phyloP scores from a whole-genome alignment of 2,797 vertebrate species.

The Botia kubotai region DNA sequence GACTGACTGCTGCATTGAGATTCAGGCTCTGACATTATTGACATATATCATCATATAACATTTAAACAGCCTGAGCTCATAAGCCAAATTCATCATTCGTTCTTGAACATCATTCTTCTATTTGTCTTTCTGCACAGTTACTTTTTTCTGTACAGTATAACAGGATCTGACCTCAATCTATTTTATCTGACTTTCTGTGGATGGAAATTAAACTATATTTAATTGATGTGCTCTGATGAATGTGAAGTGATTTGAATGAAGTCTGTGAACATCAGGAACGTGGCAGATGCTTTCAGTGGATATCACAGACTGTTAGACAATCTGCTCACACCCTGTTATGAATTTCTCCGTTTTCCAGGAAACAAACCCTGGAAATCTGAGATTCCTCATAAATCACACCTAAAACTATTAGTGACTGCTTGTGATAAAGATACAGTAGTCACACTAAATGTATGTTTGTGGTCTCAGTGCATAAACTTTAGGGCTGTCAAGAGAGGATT shows the following conservation, averaged over 20 bases:
- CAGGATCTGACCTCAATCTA: conserved; percentile 30
- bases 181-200: conserved; percentile 26
- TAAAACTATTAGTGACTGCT: not conserved
- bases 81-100: not conserved
- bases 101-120: conserved; percentile 26
- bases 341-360: not conserved
- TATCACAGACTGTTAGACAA: not conserved
- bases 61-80: conserved; percentile 31
- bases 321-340: not conserved
- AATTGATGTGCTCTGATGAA: conserved; percentile 22
- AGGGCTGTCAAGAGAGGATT: not conserved
- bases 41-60: conserved; percentile 19
- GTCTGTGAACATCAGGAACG: conserved; percentile 12
- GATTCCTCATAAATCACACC: not conserved
- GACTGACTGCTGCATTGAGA: conserved; percentile 5
- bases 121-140: conserved; percentile 26
- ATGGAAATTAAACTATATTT: conserved; percentile 25
- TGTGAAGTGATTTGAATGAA: conserved; percentile 2
- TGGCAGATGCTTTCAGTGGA: conserved; percentile 20
- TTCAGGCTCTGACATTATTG: conserved; percentile 37
- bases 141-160: not conserved
- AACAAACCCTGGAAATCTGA: not conserved
- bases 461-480: not conserved
- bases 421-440: too few species aligned
- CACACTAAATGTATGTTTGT: not conserved